Evolutionary conservation across 2,113 vertebrate genomes (phyloP), one percentile per base, ranked within the genome.

Genomic region (Pangasianodon hypophthalmus): DNA sequence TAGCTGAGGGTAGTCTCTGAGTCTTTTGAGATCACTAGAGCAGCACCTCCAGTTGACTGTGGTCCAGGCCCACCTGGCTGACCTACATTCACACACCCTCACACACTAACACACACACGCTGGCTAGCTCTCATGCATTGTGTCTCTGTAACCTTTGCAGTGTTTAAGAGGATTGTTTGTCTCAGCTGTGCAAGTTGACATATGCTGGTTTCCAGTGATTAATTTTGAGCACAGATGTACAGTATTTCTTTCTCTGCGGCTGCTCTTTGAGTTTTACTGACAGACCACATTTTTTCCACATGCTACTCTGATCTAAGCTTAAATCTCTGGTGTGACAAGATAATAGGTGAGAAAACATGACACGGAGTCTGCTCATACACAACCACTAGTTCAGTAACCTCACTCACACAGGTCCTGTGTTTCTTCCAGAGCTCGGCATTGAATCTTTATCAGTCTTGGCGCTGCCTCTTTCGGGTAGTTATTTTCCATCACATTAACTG

Each of bases 31-130:
- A 14, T 75, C 85, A 56, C 48, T 24, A 77, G 67, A 58, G 37
- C 88, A 91, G 85, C 75, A 88, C 83, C 81, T 80, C 73, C 90
- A 93, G 94, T 92, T 95, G 93, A 94, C 94, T 93, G 93, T 79
- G 90, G 82, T 94, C 93, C 90, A 93, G 85, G 92, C 90, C 94
- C 94, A 95, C 95, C 94, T 94, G 93, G 90, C 82, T 95, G 95
- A 94, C 95, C 94, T 94, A 94, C 92, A 95, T 94, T 93, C 60
- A 85, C n/a, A 83, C 54, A 44, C 86, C 44, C 86, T 32, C 48
- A 26, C 44, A 77, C 81, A 88, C 32, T 75, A 11, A 37, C 71
- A 88, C 44, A 87, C 75, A 75, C 24, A 37, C 48, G 29, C 64
- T 84, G 46, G 11, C 67, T 41, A 19, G 41, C 41, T 73, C 9